These are phyloP conservation scores for Camponotus fellah DNA, from an alignment of 2,888 invertebrate species.

Conservation along the genomic window DNA sequence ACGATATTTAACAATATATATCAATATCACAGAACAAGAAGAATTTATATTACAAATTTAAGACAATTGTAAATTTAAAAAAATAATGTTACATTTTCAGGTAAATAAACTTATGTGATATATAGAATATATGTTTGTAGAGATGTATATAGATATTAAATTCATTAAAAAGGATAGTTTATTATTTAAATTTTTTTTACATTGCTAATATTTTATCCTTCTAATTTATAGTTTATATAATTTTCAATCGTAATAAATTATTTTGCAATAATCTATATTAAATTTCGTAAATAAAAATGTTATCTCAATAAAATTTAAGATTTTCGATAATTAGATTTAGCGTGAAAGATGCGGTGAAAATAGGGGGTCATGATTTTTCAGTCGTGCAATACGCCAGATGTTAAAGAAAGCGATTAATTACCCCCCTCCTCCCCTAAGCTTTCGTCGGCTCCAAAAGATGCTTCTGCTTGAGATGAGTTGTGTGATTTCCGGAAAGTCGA, in stretches of 20 bases:
- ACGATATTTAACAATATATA: not conserved
- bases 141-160: not conserved
- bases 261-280: not conserved
- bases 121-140: not conserved
- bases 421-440: not conserved
- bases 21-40: not conserved
- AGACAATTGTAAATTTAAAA: not conserved
- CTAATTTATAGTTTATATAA: not conserved
- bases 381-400: conserved; percentile 44
- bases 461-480: conserved; percentile 56
- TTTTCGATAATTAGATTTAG: not conserved
- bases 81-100: not conserved
- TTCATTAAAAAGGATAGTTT: not conserved
- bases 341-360: conserved; percentile 16
- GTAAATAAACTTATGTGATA: not conserved
- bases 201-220: not conserved
- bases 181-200: not conserved
- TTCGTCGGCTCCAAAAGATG: conserved; percentile 49
- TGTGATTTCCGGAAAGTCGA: conserved; percentile 55
- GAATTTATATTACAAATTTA: not conserved
- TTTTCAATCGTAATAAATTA: not conserved
- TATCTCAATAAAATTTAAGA: not conserved
- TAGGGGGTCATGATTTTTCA: conserved; percentile 19
- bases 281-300: not conserved
- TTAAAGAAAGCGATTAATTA: conserved; percentile 56